phyloP scores from a whole-genome alignment of 2,113 vertebrate species.

The Lepisosteus osseus region DNA sequence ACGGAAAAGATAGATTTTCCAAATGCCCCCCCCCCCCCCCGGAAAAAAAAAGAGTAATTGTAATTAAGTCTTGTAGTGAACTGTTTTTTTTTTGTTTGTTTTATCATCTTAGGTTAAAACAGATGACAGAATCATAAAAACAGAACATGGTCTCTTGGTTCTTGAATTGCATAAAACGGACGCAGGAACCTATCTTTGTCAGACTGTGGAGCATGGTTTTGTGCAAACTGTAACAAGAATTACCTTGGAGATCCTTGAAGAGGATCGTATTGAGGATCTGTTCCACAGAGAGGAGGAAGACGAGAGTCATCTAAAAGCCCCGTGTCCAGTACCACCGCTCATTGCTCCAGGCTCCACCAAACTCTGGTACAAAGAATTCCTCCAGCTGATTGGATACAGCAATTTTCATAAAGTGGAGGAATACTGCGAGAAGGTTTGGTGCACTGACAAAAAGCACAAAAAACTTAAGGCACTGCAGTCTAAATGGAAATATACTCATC shows the following conservation, averaged over 20 bases:
- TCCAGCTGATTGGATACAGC: conserved; percentile 90
- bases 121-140: conserved; percentile 79
- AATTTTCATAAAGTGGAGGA: conserved; percentile 91
- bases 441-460: conserved; percentile 84
- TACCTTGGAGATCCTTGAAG: conserved; percentile 79
- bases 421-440: conserved; percentile 96
- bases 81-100: too few species aligned
- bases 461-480: conserved; percentile 77
- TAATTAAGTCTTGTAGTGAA: too few species aligned
- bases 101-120: conserved; percentile 68
- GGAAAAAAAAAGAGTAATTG: too few species aligned
- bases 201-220: conserved; percentile 88
- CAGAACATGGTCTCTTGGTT: conserved; percentile 86
- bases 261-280: conserved; percentile 71
- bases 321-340: conserved; percentile 58
- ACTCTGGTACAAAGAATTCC: conserved; percentile 94
- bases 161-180: conserved; percentile 73
- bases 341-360: conserved; percentile 59
- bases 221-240: conserved; percentile 80
- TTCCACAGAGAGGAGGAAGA: conserved; percentile 59
- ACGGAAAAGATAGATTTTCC: too few species aligned
- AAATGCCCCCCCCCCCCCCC: too few species aligned
- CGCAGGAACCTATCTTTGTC: conserved; percentile 85
- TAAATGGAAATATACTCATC: conserved; percentile 74
- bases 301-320: conserved; percentile 61